Evolutionary conservation across 1,140 invertebrate genomes (phyloP).

Genomic region (Lordiphosa mommai): DNA sequence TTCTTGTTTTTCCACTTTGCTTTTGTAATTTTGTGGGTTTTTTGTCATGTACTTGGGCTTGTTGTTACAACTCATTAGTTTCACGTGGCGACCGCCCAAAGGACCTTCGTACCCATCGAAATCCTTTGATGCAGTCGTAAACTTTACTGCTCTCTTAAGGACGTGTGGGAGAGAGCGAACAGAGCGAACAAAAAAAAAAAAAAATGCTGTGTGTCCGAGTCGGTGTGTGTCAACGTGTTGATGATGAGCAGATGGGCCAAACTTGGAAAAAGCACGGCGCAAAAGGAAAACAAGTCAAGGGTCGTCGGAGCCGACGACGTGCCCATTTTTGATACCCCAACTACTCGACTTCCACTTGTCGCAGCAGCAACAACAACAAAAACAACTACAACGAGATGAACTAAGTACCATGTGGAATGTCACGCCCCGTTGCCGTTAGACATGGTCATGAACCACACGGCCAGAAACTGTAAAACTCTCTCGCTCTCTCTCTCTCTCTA

Average conservation of each 20-base stretch:
- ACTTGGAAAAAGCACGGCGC: slow-evolving; percentile 23
- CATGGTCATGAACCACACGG: too few relatives aligned
- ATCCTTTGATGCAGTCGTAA: slow-evolving; percentile 67
- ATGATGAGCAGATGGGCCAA: slow-evolving; percentile 14
- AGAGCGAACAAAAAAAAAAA: neutral
- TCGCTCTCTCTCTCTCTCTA: neutral
- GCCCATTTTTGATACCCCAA: slow-evolving; percentile 41
- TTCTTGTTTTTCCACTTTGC: slow-evolving; percentile 10
- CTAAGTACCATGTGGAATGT: slow-evolving; percentile 1
- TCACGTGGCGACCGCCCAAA: slow-evolving; percentile 26
- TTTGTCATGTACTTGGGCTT: slow-evolving; percentile 50
- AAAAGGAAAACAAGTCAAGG: slow-evolving; percentile 57
- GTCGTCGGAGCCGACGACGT: slow-evolving; percentile 54
- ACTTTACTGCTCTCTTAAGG: slow-evolving; percentile 40
- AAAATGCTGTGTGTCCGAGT: neutral
- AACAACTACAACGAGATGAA: neutral
- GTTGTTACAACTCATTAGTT: slow-evolving; percentile 68
- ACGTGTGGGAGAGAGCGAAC: neutral
- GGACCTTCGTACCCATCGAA: slow-evolving; percentile 9
- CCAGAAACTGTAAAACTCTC: neutral
- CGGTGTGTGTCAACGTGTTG: slow-evolving; percentile 27
- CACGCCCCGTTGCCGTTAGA: neutral
- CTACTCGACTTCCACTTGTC: neutral
- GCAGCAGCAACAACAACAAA: too few relatives aligned
- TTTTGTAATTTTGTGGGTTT: too few relatives aligned